Evolutionary conservation across 2,888 invertebrate species (phyloP).

Genomic region (Sminthurinus aureus): DNA sequence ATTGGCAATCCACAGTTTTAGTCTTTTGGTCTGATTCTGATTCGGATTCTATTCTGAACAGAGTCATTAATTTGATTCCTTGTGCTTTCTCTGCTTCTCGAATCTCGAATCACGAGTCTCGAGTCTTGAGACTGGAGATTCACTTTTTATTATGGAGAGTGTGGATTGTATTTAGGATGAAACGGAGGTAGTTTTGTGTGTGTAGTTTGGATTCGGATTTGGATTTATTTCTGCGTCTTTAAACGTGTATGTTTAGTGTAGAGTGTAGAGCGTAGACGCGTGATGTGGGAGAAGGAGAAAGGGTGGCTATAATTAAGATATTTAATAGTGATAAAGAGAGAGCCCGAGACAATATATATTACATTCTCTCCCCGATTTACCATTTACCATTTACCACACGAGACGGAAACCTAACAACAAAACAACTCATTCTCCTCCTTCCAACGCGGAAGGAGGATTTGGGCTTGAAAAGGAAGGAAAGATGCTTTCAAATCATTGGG

Average conservation of each 20-base stretch:
- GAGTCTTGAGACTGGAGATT: neutral
- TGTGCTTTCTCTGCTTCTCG: neutral
- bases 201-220: no score
- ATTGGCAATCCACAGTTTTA: neutral
- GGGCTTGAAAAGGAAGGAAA: no score
- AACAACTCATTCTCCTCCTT: constrained; percentile 2
- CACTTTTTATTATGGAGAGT: no score
- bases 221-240: neutral
- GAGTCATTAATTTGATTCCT: constrained; percentile 35
- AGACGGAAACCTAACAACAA: neutral
- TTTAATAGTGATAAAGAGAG: constrained; percentile 47
- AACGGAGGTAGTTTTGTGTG: neutral
- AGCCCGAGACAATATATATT: constrained; percentile 39
- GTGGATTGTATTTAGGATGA: no score
- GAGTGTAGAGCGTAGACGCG: neutral
- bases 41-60: constrained; percentile 35
- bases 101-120: constrained; percentile 14
- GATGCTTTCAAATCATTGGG: neutral
- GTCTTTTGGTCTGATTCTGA: constrained; percentile 10
- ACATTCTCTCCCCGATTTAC: constrained; percentile 25
- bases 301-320: constrained; percentile 57
- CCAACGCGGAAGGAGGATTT: neutral
- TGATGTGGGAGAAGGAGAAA: constrained; percentile 38
- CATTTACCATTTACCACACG: neutral
- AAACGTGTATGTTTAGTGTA: neutral